Base-by-base conservation (phyloP, 2,888 invertebrate genomes). In the Ypsolopha sequella region DNA sequence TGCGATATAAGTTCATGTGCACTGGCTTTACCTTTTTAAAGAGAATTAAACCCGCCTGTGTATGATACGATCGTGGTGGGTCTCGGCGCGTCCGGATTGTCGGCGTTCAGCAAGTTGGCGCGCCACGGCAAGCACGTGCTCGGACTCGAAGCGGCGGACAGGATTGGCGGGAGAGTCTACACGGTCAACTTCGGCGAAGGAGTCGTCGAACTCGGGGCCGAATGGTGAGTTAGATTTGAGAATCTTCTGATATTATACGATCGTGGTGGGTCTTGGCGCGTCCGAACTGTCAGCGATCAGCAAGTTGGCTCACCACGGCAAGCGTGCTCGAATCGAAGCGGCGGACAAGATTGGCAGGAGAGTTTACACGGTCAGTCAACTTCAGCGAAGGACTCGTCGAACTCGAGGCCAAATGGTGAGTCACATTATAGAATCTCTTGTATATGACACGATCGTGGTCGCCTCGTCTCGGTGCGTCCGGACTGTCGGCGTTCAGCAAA, bases 71-170 rank as follows among this genome's bases (percentile, higher is more conserved):
- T 50, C n/a, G 43, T 50, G 43, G 36, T 50, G 14, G 50, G 50
- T 1, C 35, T 50, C 6, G 50, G 50, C 33, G 50, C 50, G 11
- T 24, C 50, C 9, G 50, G 50, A 6, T 6, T 14, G 11, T 13
- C 43, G 8, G 50, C 50, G 7, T 13, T 50, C 7, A 43, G 43
- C 38, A 50, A 50, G 36, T 24, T 50, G 50, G 41, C 50, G 36
- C 50, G 50, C 1, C 35, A 11, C 9, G 50, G 50, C 13, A n/a
- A 34, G 13, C 24, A 24, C 13, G 50, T 50, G 43, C 43, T 50
- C 36, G 50, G 50, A 41, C 24, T 50, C 90, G 57, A 55, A 38
- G 55, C 57, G n/a, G 51, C 48, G 24, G 52, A 53, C 46, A 41
- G 53, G 39, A 33, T 52, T 6, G 54, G 54, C 9, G 52, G 54